Evolutionary conservation across 2,797 vertebrate genomes (phyloP).

Genomic region (Tragopan temminckii): DNA sequence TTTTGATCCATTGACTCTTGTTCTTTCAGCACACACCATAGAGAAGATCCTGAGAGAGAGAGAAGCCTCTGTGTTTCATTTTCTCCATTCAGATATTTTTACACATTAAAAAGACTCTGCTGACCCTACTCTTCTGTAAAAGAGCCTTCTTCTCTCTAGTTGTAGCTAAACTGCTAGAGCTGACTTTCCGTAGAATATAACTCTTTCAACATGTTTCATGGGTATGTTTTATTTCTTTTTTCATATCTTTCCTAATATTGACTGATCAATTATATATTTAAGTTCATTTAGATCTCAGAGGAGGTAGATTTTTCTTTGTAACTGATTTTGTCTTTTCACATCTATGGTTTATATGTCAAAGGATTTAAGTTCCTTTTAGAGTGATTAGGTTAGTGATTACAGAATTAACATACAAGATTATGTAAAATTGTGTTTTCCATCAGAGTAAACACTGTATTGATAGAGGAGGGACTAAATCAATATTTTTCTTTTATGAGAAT

Average conservation of each 20-base stretch:
- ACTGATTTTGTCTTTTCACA: not conserved
- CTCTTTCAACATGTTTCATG: not conserved
- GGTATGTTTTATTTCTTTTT: not conserved
- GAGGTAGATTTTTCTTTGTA: not conserved
- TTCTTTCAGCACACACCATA: not conserved
- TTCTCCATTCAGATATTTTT: not conserved
- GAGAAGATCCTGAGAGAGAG: not conserved
- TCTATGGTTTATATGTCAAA: not conserved
- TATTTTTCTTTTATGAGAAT: not conserved
- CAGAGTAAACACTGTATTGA: not conserved
- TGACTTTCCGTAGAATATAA: not conserved
- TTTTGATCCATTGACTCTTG: not conserved
- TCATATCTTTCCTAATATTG: not conserved
- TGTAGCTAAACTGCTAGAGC: not conserved
- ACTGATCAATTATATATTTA: not conserved
- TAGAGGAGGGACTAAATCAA: not conserved
- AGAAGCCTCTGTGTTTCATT: not conserved
- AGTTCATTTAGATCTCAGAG: not conserved
- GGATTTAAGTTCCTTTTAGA: constrained; percentile 6
- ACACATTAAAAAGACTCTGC: not conserved
- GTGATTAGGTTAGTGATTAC: not conserved
- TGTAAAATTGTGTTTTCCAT: not conserved
- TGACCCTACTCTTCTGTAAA: not conserved
- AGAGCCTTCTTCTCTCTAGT: not conserved
- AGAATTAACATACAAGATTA: not conserved